Conservation (phyloP, 2,113 vertebrate genomes). For the Gymnocephalus cernua region DNA sequence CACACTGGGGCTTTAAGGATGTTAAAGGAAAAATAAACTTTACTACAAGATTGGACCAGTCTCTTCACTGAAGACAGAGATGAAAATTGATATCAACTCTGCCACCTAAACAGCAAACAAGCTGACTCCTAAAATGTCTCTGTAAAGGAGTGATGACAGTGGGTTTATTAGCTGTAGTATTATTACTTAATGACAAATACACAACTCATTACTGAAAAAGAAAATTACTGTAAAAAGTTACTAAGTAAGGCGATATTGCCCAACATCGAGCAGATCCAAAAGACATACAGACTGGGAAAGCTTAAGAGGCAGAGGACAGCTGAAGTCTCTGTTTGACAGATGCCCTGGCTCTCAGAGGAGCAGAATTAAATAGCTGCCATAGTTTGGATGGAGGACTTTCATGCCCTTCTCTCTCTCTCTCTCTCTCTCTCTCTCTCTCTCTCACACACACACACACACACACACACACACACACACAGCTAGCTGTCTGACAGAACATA, state of each 20-base stretch:
- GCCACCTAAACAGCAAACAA: not conserved
- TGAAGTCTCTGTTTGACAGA: conserved; percentile 72
- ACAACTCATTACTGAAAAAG: not conserved
- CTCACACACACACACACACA: conserved; percentile 12
- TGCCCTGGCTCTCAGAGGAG: conserved; percentile 55
- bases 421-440: conserved; percentile 3
- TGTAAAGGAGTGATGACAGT: not conserved
- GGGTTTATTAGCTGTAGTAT: not conserved
- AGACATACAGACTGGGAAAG: conserved; percentile 43
- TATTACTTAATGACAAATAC: conserved; percentile 5
- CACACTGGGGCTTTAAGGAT: too few relatives aligned
- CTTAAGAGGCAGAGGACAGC: conserved; percentile 64
- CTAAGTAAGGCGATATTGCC: conserved; percentile 20
- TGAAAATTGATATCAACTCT: not conserved
- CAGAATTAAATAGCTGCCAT: conserved; percentile 68
- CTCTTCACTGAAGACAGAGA: not conserved
- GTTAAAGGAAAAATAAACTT: too few relatives aligned
- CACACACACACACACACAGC: conserved; percentile 13
- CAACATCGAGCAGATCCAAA: conserved; percentile 8
- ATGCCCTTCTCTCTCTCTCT: conserved; percentile 43
- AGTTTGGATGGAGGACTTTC: conserved; percentile 70
- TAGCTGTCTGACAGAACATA: conserved; percentile 67
- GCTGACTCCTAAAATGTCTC: not conserved
- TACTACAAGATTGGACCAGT: too few relatives aligned
- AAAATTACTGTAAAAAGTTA: too few relatives aligned